Base-by-base conservation (phyloP, 2,113 vertebrate species). In the Colinus virginianus region DNA sequence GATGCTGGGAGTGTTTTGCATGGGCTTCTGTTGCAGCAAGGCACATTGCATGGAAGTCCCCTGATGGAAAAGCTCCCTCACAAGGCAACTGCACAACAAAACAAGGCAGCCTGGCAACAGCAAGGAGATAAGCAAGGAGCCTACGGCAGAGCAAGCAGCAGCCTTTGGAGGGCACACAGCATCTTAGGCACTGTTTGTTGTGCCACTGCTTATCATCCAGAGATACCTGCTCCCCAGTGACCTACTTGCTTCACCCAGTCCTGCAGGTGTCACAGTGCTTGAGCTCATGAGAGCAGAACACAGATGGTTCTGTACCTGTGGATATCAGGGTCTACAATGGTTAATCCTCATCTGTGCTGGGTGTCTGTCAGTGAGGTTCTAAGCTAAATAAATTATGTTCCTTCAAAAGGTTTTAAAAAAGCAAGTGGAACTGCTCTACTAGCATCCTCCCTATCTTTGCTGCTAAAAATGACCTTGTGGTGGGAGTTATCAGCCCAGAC, bases 171-270 rank as follows among this genome's bases (percentile, higher is more conserved):
- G 62, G 55, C 11, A 53, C 0, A 1, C 11, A 72, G 69, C 43
- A 51, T 16, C 69, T 77, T 0, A 0, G 69, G 34, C 62, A 62
- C 30, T 2, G 2, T 36, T 0, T 2, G 2, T n/a, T 0, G 0
- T n/a, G 32, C 34, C 53, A 46, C 0, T 14, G 10, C 32, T 32
- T 36, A 53, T 38, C 6, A 0, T 23, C 21, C 4, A 11, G 71
- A 84, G 67, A 48, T 32, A 45, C 10, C 6, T 45, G 4, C 12
- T 58, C 38, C 69, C 48, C 62, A 11, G 9, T 34, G 53, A 46
- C 43, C 59, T 26, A 23, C 38, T 67, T 23, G 22, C 55, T 68
- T 79, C 75, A 40, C 40, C 40, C 75, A 53, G 20, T 9, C 72
- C 56, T 5, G 13, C 48, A 42, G 16, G 46, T 63, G 51, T n/a